Percentiles rank a stretch among this genome's conserved stretches.
Evolutionary conservation across 1,140 invertebrate species (phyloP).

Genomic region (Cherax destructor): DNA sequence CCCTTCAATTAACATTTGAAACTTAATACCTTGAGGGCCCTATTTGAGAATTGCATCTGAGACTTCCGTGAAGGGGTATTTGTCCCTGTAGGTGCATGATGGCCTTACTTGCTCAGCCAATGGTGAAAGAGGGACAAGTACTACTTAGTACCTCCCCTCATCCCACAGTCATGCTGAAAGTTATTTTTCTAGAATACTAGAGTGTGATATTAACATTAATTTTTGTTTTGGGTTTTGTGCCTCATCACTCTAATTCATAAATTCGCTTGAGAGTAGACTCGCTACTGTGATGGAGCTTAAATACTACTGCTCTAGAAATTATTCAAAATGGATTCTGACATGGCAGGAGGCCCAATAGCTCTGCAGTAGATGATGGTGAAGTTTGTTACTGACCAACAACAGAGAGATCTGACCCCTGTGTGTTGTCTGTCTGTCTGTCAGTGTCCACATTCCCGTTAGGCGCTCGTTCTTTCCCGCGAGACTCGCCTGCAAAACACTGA

Average conservation of each 20-base stretch:
- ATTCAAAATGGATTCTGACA: conserved; percentile 57
- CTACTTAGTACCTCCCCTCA: conserved; percentile 47
- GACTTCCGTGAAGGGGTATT: conserved; percentile 58
- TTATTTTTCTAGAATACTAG: conserved; percentile 42
- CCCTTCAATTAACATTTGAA: not conserved
- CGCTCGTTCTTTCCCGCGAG: conserved; percentile 69
- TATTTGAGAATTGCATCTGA: not conserved
- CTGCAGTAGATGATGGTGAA: conserved; percentile 65
- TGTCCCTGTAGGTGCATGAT: conserved; percentile 64
- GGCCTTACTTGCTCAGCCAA: conserved; percentile 53
- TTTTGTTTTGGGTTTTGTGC: conserved; percentile 14
- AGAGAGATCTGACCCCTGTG: conserved; percentile 67
- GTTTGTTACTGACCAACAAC: conserved; percentile 62
- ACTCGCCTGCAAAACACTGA: conserved; percentile 71
- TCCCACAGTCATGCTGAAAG: conserved; percentile 29
- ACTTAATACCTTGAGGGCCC: not conserved
- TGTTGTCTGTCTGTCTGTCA: conserved; percentile 70
- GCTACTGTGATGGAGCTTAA: conserved; percentile 41
- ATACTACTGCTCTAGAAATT: conserved; percentile 40
- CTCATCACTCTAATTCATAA: conserved; percentile 44
- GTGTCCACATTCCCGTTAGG: conserved; percentile 72
- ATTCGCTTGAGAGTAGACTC: conserved; percentile 51
- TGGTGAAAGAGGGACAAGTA: conserved; percentile 32
- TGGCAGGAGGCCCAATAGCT: conserved; percentile 60
- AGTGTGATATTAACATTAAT: conserved; percentile 23